These are phyloP conservation scores for Pogonus chalceus DNA, from an alignment of 1,140 invertebrate genomes.

Conservation along the genomic window DNA sequence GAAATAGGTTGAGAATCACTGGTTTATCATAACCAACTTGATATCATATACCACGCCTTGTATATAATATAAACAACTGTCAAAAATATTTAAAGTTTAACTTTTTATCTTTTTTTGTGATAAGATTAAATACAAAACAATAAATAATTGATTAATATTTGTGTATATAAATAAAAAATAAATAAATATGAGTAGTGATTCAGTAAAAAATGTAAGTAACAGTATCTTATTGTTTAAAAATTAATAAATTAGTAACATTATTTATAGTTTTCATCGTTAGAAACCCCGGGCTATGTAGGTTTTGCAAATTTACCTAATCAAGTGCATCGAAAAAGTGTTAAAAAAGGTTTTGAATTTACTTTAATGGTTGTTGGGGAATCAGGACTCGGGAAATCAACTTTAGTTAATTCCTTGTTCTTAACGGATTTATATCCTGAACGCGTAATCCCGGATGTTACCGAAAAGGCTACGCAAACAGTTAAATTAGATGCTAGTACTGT, in stretches of 20 bases:
- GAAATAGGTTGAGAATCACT: too few relatives aligned
- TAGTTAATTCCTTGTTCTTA: slow-evolving; percentile 96
- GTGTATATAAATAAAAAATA: too few relatives aligned
- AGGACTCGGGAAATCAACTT: slow-evolving; percentile 93
- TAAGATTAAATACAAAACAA: too few relatives aligned
- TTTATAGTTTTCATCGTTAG: slow-evolving; percentile 64
- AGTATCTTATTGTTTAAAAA: not conserved
- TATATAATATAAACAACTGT: too few relatives aligned
- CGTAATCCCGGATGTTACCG: slow-evolving; percentile 74
- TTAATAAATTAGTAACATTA: not conserved
- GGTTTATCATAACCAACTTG: too few relatives aligned
- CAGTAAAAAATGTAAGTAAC: slow-evolving; percentile 34
- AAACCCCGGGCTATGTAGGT: slow-evolving; percentile 81
- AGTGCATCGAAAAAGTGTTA: slow-evolving; percentile 91
- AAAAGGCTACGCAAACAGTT: slow-evolving; percentile 82
- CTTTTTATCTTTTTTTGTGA: too few relatives aligned
- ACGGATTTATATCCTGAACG: slow-evolving; percentile 89
- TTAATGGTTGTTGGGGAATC: slow-evolving; percentile 97
- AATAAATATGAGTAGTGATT: slow-evolving; percentile 34
- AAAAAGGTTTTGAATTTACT: slow-evolving; percentile 97
- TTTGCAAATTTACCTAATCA: slow-evolving; percentile 94
- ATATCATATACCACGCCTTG: too few relatives aligned
- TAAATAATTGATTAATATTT: too few relatives aligned
- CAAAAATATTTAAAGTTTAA: too few relatives aligned
- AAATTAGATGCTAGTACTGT: slow-evolving; percentile 85